Evolutionary conservation across 2,113 vertebrate genomes (phyloP).

Genomic region (Xiphorhynchus elegans): DNA sequence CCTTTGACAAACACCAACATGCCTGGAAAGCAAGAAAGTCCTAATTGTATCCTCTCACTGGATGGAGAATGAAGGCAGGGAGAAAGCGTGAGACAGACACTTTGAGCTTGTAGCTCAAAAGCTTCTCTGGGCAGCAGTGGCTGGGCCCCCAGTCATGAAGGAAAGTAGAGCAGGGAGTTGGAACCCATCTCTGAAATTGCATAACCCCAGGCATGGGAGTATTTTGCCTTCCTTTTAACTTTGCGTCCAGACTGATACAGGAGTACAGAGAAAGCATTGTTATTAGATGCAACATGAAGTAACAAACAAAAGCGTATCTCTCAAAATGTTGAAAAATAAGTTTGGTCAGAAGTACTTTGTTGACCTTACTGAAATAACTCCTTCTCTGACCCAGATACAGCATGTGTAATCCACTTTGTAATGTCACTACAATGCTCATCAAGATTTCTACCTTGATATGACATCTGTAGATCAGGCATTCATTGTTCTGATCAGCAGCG

Average conservation of each 20-base stretch:
- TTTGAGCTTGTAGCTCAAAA: not conserved
- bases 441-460: slow-evolving; percentile 74
- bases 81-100: not conserved
- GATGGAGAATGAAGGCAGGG: not conserved
- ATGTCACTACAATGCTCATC: slow-evolving; percentile 70
- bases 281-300: not conserved
- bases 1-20: not conserved
- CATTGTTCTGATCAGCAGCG: slow-evolving; percentile 74
- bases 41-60: not conserved
- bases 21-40: not conserved
- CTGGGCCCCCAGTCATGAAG: not conserved
- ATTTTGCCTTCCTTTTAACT: slow-evolving; percentile 18
- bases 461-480: slow-evolving; percentile 65
- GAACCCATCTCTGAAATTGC: not conserved
- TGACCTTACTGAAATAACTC: slow-evolving; percentile 68
- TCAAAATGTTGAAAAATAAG: slow-evolving; percentile 54
- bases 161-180: not conserved
- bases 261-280: not conserved
- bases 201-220: not conserved
- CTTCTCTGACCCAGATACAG: slow-evolving; percentile 75
- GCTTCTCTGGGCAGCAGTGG: not conserved
- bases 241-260: not conserved
- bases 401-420: slow-evolving; percentile 72
- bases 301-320: slow-evolving; percentile 48
- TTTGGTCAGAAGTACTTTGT: slow-evolving; percentile 65